A percentile compares a stretch with the other conserved stretches of the same genome.
These are phyloP conservation scores for Vulpes vulpes DNA, from an alignment of 2,113 vertebrate species.

Conservation along the genomic window DNA sequence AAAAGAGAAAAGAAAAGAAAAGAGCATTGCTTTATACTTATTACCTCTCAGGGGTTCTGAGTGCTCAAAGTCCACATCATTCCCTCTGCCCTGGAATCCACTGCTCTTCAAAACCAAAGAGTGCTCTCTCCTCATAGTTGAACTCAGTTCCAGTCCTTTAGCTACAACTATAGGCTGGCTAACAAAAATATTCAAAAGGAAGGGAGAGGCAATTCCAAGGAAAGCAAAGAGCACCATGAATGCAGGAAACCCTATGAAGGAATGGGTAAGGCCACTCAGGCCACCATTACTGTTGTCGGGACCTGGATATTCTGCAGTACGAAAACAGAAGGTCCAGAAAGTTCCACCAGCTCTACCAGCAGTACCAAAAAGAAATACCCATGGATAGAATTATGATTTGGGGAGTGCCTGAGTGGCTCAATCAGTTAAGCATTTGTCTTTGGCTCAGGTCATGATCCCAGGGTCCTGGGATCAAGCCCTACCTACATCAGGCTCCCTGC, in stretches of 20 bases:
- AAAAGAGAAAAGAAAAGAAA: background rate
- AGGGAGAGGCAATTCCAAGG: background rate
- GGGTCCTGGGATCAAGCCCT: too few relatives aligned
- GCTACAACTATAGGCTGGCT: background rate
- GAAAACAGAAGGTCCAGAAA: constrained; percentile 5
- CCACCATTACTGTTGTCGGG: background rate
- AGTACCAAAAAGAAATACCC: background rate
- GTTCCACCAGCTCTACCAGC: background rate
- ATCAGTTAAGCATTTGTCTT: too few relatives aligned
- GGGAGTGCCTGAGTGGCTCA: too few relatives aligned
- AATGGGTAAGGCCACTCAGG: background rate
- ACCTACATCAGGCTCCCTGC: too few relatives aligned
- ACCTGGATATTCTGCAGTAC: background rate
- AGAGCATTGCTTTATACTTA: background rate
- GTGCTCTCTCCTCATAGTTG: too few relatives aligned
- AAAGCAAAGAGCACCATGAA: background rate
- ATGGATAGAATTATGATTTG: background rate
- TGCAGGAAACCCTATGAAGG: background rate
- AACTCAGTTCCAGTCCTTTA: background rate
- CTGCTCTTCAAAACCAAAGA: background rate
- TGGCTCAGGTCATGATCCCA: too few relatives aligned
- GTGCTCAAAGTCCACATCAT: background rate
- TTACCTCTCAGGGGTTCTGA: background rate
- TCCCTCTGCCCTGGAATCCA: background rate
- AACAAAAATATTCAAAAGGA: background rate